Base-by-base conservation (phyloP, 2,113 vertebrate species). In the Cryptotis parvus region DNA sequence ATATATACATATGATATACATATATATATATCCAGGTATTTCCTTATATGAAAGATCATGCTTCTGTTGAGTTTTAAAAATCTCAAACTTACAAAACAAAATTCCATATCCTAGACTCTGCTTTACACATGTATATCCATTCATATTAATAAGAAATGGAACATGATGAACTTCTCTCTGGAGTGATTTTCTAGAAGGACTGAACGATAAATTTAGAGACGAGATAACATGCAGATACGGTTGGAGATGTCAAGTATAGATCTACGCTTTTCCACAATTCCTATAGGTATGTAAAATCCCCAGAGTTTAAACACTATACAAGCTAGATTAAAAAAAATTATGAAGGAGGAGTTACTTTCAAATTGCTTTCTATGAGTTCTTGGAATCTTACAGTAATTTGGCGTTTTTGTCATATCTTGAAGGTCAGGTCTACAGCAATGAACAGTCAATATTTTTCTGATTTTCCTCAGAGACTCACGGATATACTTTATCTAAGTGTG, bases 381-480 rank as follows among this genome's bases (percentile, higher is more conserved):
- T 79, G 41, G 89, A 79, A 81, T 45, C 49, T 84, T 89, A 49
- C 63, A 79, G 61, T 83, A 85, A 89, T 87, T 79, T 75, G 61
- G 66, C 80, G 77, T 85, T 33, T n/a, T 72, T 91, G 37, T 84
- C 69, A 75, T 58, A 89, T 91, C 66, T 68, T 87, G 76, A 96
- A 91, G 80, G 80, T 92, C 77, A 89, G 73, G 14, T 68, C 94
- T 84, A 94, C 41, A 91, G 73, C 77, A 83, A 52, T n/a, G 70
- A 75, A 94, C 79, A 87, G 61, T 89, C 49, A 91, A 89, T 91
- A 86, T 91, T 80, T 45, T 85, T n/a, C 52, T 86, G 37, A 94
- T 80, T 94, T 93, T 22, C 84, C 80, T 84, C 52, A 81, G 27
- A 90, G 26, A 86, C 12, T 84, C 65, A 61, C 0, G 70, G 66